These are phyloP conservation scores for Tetanocera ferruginea DNA, from an alignment of 2,888 invertebrate species.

Conservation along the genomic window DNA sequence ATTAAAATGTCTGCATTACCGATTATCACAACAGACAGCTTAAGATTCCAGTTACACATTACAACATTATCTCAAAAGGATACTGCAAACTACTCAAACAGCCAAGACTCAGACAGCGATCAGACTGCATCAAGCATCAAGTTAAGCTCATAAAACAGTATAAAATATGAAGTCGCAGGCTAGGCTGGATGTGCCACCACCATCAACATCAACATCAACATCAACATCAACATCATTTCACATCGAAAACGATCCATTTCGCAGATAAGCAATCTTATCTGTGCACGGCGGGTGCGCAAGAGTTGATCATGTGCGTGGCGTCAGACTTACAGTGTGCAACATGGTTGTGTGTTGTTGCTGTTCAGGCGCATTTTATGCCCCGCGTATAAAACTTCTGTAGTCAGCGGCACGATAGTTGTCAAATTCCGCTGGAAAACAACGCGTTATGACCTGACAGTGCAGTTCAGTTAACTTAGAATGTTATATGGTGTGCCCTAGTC, in stretches of 20 bases:
- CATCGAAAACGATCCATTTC: constrained; percentile 67
- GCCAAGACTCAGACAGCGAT: neutral
- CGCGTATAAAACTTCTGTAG: too few relatives aligned
- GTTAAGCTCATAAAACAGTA: constrained; percentile 46
- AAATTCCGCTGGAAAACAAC: neutral
- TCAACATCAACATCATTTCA: constrained; percentile 59
- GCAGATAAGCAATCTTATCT: constrained; percentile 60
- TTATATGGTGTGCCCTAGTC: neutral
- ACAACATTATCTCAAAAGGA: constrained; percentile 30
- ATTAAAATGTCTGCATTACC: constrained; percentile 62
- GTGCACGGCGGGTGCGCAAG: constrained; percentile 52
- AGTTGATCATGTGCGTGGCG: constrained; percentile 48
- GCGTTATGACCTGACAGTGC: neutral
- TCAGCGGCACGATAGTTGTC: too few relatives aligned
- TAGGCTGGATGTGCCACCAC: constrained; percentile 67
- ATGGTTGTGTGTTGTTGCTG: constrained; percentile 28
- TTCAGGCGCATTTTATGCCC: constrained; percentile 7
- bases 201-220: constrained; percentile 53
- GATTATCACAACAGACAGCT: constrained; percentile 61
- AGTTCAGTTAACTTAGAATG: constrained; percentile 5
- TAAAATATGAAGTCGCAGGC: constrained; percentile 65
- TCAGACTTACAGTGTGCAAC: neutral
- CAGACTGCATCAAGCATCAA: neutral
- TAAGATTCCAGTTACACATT: constrained; percentile 55
- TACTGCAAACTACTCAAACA: neutral